Base-by-base conservation (phyloP, 1,140 invertebrate genomes). In the Drosophila biarmipes region DNA sequence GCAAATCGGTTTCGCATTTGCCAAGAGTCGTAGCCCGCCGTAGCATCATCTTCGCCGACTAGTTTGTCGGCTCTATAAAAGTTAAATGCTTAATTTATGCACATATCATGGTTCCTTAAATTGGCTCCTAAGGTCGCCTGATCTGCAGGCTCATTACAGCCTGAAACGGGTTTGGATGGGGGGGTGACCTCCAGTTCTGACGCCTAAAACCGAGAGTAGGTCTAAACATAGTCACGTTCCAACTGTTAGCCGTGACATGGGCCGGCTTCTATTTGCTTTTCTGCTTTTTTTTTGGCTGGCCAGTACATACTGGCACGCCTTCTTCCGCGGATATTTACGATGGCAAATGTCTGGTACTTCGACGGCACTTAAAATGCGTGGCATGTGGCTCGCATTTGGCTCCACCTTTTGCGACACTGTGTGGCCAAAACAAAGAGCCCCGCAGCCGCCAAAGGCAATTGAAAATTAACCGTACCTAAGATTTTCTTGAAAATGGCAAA, bases 391-490 rank as follows among this genome's bases (percentile, higher is more conserved):
- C 73, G 61, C 42, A 48, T 72, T 86, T 78, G 81, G 78, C 59
- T 74, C 27, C 58, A 86, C 34, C 2, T 10, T 78, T 87, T 87
- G 84, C 84, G 78, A 87, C 79, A 87, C 82, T 56, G 59, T 11
- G 37, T 43, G 59, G 59, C 35, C 48, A 51, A 77, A 81, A 78
- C 58, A 58, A 49, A 52, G 19, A n/a, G n/a, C 42, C 14, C 37
- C 54, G 19, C 35, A 27, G 55, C 46, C 59, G 56, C 46, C 59
- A 56, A 71, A 51, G 53, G 43, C 79, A 89, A 84, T 89, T 89
- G 66, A 76, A 89, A 87, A 78, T 79, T 72, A 89, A 45, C 71
- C 74, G 84, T 64, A 87, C 84, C 80, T 87, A 78, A 81, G 68
- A 87, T 78, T 87, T 86, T 62, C 68, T 74, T 64, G 31, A 64